Base-by-base conservation (phyloP, 2,113 vertebrate species). In the Zapus hudsonius region DNA sequence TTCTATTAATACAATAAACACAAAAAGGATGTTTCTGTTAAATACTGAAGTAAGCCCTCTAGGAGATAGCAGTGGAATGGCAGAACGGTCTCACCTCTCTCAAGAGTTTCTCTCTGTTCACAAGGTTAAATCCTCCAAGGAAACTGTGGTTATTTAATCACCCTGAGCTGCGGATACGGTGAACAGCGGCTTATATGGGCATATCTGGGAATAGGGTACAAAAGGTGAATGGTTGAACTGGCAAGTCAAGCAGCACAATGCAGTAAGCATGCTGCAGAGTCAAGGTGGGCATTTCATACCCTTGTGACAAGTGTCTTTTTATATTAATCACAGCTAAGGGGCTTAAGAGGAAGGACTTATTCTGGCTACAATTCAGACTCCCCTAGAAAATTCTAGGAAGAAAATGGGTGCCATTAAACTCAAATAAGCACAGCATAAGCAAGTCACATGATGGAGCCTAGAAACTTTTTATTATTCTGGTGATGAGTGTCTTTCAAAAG, bases 221-320 rank as follows among this genome's bases (percentile, higher is more conserved):
- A 73, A 95, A 94, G 89, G 95, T 67, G 95, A 96, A 96, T 75
- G 82, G 93, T 88, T 86, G 83, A 97, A 95, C 70, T 87, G 19
- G 7, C 80, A 85, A 93, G 83, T 80, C 95, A 92, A 97, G 94
- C 47, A 90, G 84, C 88, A 87, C 95, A 93, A 82, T 90, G 78
- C 52, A 61, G 0, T 40, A 92, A 94, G 87, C 47, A 47, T 2
- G 72, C 63, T 80, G 70, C 74, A 42, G 22, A 72, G 92, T 75
- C 92, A 93, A 84, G 88, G 86, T 64, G 95, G 94, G 88, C 80
- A 87, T 96, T 95, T 95, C 92, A 92, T 95, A 95, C 89, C 82
- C 84, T 95, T 95, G n/a, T 86, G 90, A 96, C 80, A 95, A 96
- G 93, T 95, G 87, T 87, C 93, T 63, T 96, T 96, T 96, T 94